Base-by-base conservation (phyloP, 2,113 vertebrate genomes). In the Corvus cornix region DNA sequence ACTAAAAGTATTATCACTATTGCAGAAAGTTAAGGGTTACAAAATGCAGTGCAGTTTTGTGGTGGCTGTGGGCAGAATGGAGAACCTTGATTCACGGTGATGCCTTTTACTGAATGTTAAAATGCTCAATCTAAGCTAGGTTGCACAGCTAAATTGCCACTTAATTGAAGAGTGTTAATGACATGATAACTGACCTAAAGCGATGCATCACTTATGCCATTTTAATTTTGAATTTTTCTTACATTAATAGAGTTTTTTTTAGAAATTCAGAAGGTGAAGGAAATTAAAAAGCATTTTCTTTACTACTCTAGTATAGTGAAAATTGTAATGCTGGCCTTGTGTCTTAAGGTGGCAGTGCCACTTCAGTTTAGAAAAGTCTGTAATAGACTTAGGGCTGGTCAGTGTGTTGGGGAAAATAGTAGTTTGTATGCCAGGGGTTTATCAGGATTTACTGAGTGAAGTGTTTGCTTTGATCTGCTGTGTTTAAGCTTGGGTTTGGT, bases 341-440 rank as follows among this genome's bases (percentile, higher is more conserved):
- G 85, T 96, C 96, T 95, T 48, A 94, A 95, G 96, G 84, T 96
- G 94, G 95, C 95, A 95, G 89, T 87, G 86, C 84, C 87, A 84
- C 82, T 91, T 95, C 93, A 87, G 52, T 51, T 73, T 96, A 92
- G 87, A 89, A 86, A 48, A 39, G 39, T 48, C 33, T 33, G 55
- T 62, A 23, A 14, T 27, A 68, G 46, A 3, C 24, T 39, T 43
- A 24, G 66, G 51, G 74, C 75, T 82, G 75, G 68, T 84, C 87
- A 94, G 24, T 28, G 44, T 68, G 75, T 46, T 91, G 80, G 46
- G 70, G 66, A 81, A 79, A 21, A 58, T 20, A 52, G 22, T 55
- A 37, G 17, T 93, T 84, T 66, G 20, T 58, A 16, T 62, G 63
- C 48, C 2, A 1, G 43, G 41, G 35, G 5, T 72, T 89, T 87